Conservation (phyloP, 2,113 vertebrate genomes). For the Syngnathus typhle region DNA sequence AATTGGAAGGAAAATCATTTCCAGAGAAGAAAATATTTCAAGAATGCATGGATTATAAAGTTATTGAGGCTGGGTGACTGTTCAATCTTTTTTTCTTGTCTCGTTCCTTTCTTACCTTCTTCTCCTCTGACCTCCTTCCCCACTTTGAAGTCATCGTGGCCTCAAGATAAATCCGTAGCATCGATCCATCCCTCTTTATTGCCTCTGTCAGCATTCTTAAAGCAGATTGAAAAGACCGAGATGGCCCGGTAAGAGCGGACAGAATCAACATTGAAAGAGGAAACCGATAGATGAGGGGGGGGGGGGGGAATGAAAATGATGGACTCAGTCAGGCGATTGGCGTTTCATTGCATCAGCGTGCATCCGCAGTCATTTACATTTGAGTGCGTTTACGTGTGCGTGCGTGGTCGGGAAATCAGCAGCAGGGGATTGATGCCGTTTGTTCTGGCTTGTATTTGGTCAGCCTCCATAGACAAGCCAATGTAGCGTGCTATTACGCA, state of each 20-base stretch:
- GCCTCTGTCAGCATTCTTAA: slow-evolving; percentile 44
- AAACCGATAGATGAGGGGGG: neutral
- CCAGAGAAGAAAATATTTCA: too few species aligned
- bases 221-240: slow-evolving; percentile 14
- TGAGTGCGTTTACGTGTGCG: slow-evolving; percentile 6
- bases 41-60: too few species aligned
- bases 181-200: slow-evolving; percentile 41
- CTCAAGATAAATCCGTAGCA: slow-evolving; percentile 35
- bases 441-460: slow-evolving; percentile 38
- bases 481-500: slow-evolving; percentile 46
- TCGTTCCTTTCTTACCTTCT: neutral
- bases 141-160: slow-evolving; percentile 43
- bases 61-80: too few species aligned
- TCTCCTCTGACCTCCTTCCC: slow-evolving; percentile 27
- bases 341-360: slow-evolving; percentile 54
- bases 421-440: slow-evolving; percentile 42
- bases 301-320: slow-evolving; percentile 18
- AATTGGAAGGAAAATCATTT: too few species aligned
- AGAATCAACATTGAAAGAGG: slow-evolving; percentile 28
- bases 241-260: neutral
- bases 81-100: slow-evolving; percentile 1
- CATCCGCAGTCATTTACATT: slow-evolving; percentile 14
- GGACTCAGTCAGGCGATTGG: slow-evolving; percentile 41
- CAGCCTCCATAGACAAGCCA: slow-evolving; percentile 38
- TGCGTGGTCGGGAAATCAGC: slow-evolving; percentile 26